Base-by-base conservation (phyloP, 2,888 invertebrate species). In the Drosophila colorata region DNA sequence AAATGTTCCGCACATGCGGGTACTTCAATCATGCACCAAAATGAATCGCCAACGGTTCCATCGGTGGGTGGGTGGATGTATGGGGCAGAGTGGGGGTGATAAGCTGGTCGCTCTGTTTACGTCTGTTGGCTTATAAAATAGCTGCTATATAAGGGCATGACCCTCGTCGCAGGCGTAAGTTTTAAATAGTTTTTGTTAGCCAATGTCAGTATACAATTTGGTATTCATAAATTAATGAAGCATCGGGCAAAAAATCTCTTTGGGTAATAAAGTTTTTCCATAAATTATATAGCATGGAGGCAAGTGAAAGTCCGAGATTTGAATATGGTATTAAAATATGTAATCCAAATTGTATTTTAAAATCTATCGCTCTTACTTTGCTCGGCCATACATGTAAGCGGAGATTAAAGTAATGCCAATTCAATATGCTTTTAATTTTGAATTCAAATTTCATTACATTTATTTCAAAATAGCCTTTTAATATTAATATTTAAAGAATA, bases 221-320 rank as follows among this genome's bases (percentile, higher is more conserved):
- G 63, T 87, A 88, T 87, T 87, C 84, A 84, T 88, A 88, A 88
- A 84, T 88, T 88, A 88, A 88, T 88, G 63, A 84, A 72, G 63
- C 77, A 67, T 65, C 60, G 52, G 66, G 9, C 44, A 69, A 71
- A 64, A 77, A 77, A 78, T 49, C 53, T 69, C 46, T 56, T 35
- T 53, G 83, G 79, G 61, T 44, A 61, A 46, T 20, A 76, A 85
- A 85, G 58, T 87, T 87, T 82, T 51, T 68, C 61, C 88, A 83
- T 87, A 85, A 83, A 88, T 83, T 78, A 83, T 55, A 33, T 0
- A 41, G 31, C 16, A 47, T 9, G 5, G 28, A 13, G 14, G 18
- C 16, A 46, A 63, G 28, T 37, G 44, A 47, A 53, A 51, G 70
- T 57, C 38, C 38, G 64, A 57, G 70, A 69, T 69, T 78, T 61